phyloP scores from a whole-genome alignment of 23 tunicate species.

The Styela plicata region DNA sequence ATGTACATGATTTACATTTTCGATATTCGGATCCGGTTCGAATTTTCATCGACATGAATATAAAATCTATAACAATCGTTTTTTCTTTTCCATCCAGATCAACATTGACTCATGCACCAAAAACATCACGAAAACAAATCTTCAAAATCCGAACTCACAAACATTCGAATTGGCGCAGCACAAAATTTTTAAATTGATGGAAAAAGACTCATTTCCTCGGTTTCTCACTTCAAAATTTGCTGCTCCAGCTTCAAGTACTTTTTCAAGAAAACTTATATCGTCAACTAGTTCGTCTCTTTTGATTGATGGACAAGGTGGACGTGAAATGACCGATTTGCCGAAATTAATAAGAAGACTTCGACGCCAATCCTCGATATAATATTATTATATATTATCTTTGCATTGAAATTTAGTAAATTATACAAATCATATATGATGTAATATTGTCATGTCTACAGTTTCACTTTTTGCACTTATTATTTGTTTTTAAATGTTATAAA shows the following conservation, averaged over 20 bases:
- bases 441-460: neutral
- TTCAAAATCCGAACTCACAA: constrained; percentile 15
- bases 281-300: neutral
- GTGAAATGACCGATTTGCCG: neutral
- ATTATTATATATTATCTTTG: too few relatives aligned
- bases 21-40: too few relatives aligned
- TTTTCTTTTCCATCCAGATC: constrained; percentile 16
- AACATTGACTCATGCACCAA: constrained; percentile 31
- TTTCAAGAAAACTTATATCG: neutral
- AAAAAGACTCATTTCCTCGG: constrained; percentile 42
- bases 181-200: constrained; percentile 34
- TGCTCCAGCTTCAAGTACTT: neutral
- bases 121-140: neutral
- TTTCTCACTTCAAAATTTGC: neutral
- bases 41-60: too few relatives aligned
- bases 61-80: too few relatives aligned
- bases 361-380: neutral
- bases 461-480: neutral
- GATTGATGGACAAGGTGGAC: neutral
- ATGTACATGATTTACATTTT: too few relatives aligned
- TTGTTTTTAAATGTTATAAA: neutral
- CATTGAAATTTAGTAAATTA: neutral
- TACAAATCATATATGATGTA: neutral
- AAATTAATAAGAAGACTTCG: neutral
- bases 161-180: constrained; percentile 41